These are phyloP conservation scores for Cantharis lateralis DNA, from an alignment of 2,888 invertebrate species.

Conservation along the genomic window DNA sequence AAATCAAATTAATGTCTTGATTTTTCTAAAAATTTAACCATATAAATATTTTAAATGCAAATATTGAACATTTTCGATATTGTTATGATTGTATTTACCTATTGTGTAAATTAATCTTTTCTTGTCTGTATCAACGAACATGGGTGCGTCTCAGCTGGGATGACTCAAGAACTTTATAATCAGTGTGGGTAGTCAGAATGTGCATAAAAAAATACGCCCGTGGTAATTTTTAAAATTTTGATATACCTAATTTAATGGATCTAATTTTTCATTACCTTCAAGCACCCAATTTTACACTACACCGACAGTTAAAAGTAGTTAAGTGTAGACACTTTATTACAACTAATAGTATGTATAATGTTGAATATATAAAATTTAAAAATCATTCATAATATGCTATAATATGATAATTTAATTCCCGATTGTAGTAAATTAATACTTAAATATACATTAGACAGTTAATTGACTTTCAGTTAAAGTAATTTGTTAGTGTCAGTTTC, in stretches of 20 bases:
- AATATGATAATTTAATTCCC: conserved; percentile 2
- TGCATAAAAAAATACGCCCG: conserved; percentile 12
- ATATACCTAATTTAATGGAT: neutral
- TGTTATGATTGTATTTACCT: conserved; percentile 7
- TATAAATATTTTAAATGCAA: neutral
- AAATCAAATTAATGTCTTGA: neutral
- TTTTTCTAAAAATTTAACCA: neutral
- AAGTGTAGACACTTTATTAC: neutral
- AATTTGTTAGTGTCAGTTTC: neutral
- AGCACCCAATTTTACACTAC: neutral
- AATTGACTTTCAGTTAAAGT: conserved; percentile 1
- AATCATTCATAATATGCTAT: conserved; percentile 4
- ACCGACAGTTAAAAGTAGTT: neutral
- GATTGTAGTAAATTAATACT: conserved; percentile 2
- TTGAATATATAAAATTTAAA: conserved; percentile 1
- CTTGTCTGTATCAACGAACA: conserved; percentile 12
- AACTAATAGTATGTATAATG: neutral
- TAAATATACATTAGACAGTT: neutral
- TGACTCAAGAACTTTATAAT: conserved; percentile 7
- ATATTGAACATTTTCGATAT: neutral
- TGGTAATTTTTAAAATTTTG: neutral
- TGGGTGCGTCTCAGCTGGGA: conserved; percentile 14
- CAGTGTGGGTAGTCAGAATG: conserved; percentile 15
- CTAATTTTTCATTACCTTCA: neutral
- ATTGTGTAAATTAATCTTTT: conserved; percentile 22